Conservation (phyloP, 2,888 invertebrate genomes). For the Emmelina monodactyla region DNA sequence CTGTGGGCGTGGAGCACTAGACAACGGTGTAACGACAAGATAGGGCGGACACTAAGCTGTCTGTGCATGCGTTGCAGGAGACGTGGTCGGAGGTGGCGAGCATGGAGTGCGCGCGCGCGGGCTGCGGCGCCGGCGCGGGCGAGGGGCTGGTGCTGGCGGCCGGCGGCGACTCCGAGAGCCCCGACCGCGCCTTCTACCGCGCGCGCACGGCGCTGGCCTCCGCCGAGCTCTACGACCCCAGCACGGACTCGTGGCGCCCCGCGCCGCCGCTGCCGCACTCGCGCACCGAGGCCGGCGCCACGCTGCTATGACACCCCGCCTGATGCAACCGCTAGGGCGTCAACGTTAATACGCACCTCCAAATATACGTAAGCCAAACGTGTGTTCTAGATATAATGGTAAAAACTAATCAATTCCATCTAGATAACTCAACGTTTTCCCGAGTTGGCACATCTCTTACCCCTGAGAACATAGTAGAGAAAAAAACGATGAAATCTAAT, state of each 20-base stretch:
- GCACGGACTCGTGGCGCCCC: conserved; percentile 77
- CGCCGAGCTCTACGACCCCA: conserved; percentile 86
- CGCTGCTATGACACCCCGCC: conserved; percentile 76
- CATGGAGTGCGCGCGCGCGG: conserved; percentile 78
- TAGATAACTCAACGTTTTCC: no score
- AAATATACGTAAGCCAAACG: no score
- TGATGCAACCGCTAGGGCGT: no score
- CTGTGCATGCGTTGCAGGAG: conserved; percentile 68
- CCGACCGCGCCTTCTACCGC: conserved; percentile 79
- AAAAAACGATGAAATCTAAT: no score
- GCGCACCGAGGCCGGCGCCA: conserved; percentile 87
- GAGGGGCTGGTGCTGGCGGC: conserved; percentile 84
- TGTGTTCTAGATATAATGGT: no score
- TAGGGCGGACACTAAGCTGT: no score
- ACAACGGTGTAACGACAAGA: no score
- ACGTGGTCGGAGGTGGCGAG: conserved; percentile 81
- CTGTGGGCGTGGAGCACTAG: no score
- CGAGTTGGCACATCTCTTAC: no score
- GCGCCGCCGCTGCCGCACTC: conserved; percentile 83
- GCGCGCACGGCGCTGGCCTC: conserved; percentile 84
- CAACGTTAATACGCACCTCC: no score
- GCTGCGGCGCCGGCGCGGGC: conserved; percentile 85
- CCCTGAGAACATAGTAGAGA: no score
- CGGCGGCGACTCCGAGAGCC: conserved; percentile 85
- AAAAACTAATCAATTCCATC: no score